Percentiles rank a stretch among this genome's conserved stretches.
Evolutionary conservation across 2,113 vertebrate genomes (phyloP).

Genomic region (Shinisaurus crocodilurus): DNA sequence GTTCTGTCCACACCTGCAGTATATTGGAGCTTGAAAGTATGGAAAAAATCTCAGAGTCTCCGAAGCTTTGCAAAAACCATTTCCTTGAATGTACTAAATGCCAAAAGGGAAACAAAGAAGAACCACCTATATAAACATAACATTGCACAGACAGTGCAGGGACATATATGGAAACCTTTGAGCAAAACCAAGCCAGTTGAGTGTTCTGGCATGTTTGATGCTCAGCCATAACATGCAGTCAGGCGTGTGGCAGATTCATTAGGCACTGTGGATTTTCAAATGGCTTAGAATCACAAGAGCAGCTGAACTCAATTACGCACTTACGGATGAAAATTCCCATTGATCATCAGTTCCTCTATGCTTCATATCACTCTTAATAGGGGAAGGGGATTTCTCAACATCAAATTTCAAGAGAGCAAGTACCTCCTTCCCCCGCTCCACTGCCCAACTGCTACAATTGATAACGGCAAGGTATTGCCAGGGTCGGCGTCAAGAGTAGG

Average conservation of each 20-base stretch:
- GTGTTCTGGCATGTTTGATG: conserved; percentile 67
- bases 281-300: conserved; percentile 50
- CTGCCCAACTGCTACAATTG: too few relatives aligned
- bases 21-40: conserved; percentile 23
- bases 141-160: conserved; percentile 56
- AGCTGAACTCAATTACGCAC: conserved; percentile 62
- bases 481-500: too few relatives aligned
- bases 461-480: neutral
- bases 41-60: conserved; percentile 29
- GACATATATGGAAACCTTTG: conserved; percentile 51
- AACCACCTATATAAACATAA: conserved; percentile 72
- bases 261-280: conserved; percentile 49
- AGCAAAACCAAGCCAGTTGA: conserved; percentile 47
- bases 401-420: neutral
- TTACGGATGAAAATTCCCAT: conserved; percentile 15
- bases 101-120: conserved; percentile 73
- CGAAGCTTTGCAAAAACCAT: conserved; percentile 60
- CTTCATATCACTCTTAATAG: neutral
- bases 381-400: neutral
- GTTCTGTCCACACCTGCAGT: conserved; percentile 14
- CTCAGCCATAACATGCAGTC: conserved; percentile 37
- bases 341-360: neutral
- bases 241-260: conserved; percentile 57
- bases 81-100: conserved; percentile 73
- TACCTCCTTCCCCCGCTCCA: neutral